Evolutionary conservation across 2,888 invertebrate species (phyloP).

Genomic region (Leptinotarsa juncta): DNA sequence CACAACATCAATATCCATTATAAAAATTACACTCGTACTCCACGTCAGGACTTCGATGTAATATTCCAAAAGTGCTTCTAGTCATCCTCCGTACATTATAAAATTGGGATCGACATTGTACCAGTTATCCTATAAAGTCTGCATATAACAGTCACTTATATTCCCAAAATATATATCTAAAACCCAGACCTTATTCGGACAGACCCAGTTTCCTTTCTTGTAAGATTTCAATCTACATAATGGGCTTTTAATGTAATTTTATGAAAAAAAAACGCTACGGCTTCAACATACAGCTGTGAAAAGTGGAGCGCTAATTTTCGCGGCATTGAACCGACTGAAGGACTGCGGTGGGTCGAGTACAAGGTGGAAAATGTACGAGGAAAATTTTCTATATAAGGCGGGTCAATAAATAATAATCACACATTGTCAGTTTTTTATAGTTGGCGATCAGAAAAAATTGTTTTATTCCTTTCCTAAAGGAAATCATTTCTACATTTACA

Average conservation of each 20-base stretch:
- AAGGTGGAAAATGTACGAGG: not conserved
- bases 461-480: too few relatives aligned
- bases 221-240: constrained; percentile 48
- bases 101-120: constrained; percentile 1
- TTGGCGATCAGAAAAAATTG: too few relatives aligned
- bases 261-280: constrained; percentile 34
- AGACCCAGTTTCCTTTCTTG: constrained; percentile 23
- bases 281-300: constrained; percentile 17
- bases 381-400: not conserved
- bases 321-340: not conserved
- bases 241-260: constrained; percentile 49
- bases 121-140: constrained; percentile 1
- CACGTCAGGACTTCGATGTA: not conserved
- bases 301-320: constrained; percentile 15
- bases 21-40: not conserved
- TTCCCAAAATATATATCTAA: constrained; percentile 18
- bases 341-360: not conserved
- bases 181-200: constrained; percentile 15
- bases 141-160: constrained; percentile 26
- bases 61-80: not conserved
- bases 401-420: too few relatives aligned
- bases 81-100: not conserved
- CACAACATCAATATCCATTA: not conserved
- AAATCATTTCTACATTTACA: too few relatives aligned
- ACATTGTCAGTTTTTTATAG: too few relatives aligned